Base-by-base conservation (phyloP, 2,113 vertebrate genomes). In the Periophthalmus modestus region DNA sequence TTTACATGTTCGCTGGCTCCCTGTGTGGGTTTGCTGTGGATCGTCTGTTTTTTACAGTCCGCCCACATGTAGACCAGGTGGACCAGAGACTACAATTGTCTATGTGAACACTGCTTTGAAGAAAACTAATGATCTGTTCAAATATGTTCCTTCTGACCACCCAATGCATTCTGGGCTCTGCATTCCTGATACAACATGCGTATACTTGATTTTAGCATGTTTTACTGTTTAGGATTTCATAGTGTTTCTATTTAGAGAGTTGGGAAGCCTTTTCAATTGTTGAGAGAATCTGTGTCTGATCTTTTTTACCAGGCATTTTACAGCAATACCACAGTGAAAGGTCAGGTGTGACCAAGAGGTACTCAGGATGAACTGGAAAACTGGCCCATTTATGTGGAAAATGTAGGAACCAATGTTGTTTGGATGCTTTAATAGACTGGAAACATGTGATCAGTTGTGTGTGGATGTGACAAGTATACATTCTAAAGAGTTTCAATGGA, bases 41-140 rank as follows among this genome's bases (percentile, higher is more conserved):
- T 89, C 72, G 48, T 85, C 76, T 83, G 85, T 87, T 90, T 87
- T 84, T 69, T 80, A 79, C 74, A 81, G 62, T 77, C 76, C 78
- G 47, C 78, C 83, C 85, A 87, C 82, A 81, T 91, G 80, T 77
- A 75, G 63, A 1, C 85, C 86, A 88, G 83, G 81, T 88, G 83
- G 78, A 85, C 57, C 52, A 33, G 67, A 79, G 75, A 65, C 43
- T 47, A 18, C 23, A 54, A 73, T 7, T 65, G 72, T 69, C 4
- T 74, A 21, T 66, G 63, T 69, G 63, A 34, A 13, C 43, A 28
- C 54, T 23, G 6, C 71, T 66, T 71, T 71, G 71, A 61, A 18
- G 57, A 78, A 57, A 74, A 80, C 81, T 87, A 74, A 85, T 81
- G 78, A 82, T 78, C 77, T 84, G 82, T 83, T 69, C 75, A 80